Evolutionary conservation across 2,888 invertebrate genomes (phyloP).

Genomic region (Eugnorisma glareosa): DNA sequence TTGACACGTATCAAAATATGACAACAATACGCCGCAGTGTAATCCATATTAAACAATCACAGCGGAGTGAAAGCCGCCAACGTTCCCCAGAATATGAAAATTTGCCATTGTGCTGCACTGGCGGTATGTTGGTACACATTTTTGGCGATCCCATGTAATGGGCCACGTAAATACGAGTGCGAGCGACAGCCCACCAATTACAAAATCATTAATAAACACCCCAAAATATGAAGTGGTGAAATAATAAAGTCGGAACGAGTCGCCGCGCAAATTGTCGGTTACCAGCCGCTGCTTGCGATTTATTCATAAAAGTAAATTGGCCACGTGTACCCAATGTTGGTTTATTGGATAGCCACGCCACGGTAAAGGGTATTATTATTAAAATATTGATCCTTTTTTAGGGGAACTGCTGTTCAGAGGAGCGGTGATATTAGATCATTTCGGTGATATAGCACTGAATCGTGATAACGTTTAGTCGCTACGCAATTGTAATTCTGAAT

Average conservation of each 20-base stretch:
- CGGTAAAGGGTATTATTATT: slow-evolving; percentile 64
- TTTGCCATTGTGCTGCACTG: slow-evolving; percentile 37
- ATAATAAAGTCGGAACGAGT: slow-evolving; percentile 76
- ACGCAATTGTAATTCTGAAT: slow-evolving; percentile 4
- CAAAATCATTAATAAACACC: slow-evolving; percentile 86
- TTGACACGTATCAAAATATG: slow-evolving; percentile 42
- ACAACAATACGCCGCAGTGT: slow-evolving; percentile 46
- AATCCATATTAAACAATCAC: slow-evolving; percentile 60
- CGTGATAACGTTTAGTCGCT: slow-evolving; percentile 9
- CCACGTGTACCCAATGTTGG: slow-evolving; percentile 73
- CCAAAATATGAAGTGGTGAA: slow-evolving; percentile 84
- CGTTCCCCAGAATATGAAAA: slow-evolving; percentile 37
- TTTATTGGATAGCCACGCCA: slow-evolving; percentile 69
- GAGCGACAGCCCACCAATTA: slow-evolving; percentile 82
- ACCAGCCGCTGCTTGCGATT: slow-evolving; percentile 64
- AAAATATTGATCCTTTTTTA: slow-evolving; percentile 57
- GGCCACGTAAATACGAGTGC: slow-evolving; percentile 78
- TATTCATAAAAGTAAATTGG: slow-evolving; percentile 77
- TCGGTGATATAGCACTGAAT: slow-evolving; percentile 28
- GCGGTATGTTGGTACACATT: slow-evolving; percentile 53
- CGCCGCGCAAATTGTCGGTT: slow-evolving; percentile 76
- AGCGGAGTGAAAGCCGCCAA: slow-evolving; percentile 38
- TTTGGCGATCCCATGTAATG: slow-evolving; percentile 71
- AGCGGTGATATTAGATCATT: slow-evolving; percentile 33
- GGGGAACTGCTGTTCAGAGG: slow-evolving; percentile 28